Evolutionary conservation across 2,113 vertebrate genomes (phyloP).

Genomic region (Aphelocoma coerulescens): DNA sequence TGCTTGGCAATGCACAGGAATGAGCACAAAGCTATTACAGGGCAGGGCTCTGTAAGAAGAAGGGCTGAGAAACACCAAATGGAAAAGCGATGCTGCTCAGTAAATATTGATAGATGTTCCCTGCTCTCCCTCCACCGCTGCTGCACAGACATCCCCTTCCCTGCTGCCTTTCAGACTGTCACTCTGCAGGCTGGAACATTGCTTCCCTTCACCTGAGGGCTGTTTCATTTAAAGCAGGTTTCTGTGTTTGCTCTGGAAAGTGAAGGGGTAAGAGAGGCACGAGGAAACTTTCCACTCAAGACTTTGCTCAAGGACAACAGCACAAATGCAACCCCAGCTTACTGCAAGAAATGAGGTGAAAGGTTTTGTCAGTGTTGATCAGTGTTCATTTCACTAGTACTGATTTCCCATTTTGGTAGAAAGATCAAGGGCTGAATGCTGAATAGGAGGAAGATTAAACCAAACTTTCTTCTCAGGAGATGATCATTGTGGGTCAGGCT

Average conservation of each 20-base stretch:
- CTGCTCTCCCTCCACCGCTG: not conserved
- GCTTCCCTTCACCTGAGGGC: not conserved
- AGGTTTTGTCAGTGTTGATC: conserved; percentile 56
- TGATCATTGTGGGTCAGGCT: conserved; percentile 42
- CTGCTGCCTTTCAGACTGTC: not conserved
- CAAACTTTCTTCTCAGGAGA: conserved; percentile 49
- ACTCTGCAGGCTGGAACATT: not conserved
- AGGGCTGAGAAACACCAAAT: conserved; percentile 14
- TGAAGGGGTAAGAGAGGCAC: not conserved
- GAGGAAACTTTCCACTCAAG: conserved; percentile 23
- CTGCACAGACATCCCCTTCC: not conserved
- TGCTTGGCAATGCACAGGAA: conserved; percentile 1
- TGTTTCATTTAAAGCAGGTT: conserved; percentile 16
- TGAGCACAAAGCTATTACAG: conserved; percentile 25
- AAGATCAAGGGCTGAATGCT: conserved; percentile 47
- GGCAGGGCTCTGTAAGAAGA: not conserved
- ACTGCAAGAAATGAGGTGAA: not conserved
- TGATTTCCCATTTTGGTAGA: conserved; percentile 41
- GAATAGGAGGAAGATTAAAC: conserved; percentile 9
- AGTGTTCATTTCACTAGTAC: conserved; percentile 27
- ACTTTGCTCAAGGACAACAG: not conserved
- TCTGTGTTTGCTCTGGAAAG: conserved; percentile 11
- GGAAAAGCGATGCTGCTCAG: conserved; percentile 44
- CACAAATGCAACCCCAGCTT: not conserved
- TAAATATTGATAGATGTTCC: conserved; percentile 53